Evolutionary conservation across 1,140 invertebrate genomes (phyloP).

Genomic region (Microplitis mediator): DNA sequence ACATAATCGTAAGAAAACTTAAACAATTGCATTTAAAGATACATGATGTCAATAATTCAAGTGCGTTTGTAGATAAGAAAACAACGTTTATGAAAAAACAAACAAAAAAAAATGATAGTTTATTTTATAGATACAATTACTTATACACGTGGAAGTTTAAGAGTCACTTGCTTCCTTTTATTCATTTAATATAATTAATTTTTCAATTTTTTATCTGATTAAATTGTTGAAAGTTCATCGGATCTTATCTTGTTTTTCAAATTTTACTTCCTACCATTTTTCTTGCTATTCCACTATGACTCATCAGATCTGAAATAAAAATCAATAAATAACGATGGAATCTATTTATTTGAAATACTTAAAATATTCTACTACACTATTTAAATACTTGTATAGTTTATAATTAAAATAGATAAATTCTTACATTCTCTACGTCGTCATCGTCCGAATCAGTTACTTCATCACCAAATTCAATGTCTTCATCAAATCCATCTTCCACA

Average conservation of each 20-base stretch:
- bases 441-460: conserved; percentile 88
- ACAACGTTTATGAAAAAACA: conserved; percentile 33
- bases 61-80: conserved; percentile 26
- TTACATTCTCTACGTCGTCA: conserved; percentile 77
- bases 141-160: conserved; percentile 24
- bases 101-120: conserved; percentile 42
- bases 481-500: conserved; percentile 91
- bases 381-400: not conserved
- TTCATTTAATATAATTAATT: conserved; percentile 21
- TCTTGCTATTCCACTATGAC: conserved; percentile 17
- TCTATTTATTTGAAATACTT: not conserved
- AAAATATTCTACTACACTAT: too few species aligned
- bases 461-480: conserved; percentile 94
- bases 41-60: not conserved
- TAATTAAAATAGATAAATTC: conserved; percentile 31
- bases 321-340: conserved; percentile 22
- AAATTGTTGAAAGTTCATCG: not conserved
- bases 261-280: conserved; percentile 5
- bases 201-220: conserved; percentile 33
- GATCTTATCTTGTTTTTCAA: not conserved
- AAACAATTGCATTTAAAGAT: conserved; percentile 1
- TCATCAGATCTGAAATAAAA: conserved; percentile 52
- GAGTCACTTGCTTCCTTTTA: not conserved
- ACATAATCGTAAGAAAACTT: not conserved
- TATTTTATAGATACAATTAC: conserved; percentile 50